Percentiles rank a stretch among this genome's conserved stretches.
These are phyloP conservation scores for Pseudonaja textilis DNA, from an alignment of 2,113 vertebrate genomes.

Conservation along the genomic window DNA sequence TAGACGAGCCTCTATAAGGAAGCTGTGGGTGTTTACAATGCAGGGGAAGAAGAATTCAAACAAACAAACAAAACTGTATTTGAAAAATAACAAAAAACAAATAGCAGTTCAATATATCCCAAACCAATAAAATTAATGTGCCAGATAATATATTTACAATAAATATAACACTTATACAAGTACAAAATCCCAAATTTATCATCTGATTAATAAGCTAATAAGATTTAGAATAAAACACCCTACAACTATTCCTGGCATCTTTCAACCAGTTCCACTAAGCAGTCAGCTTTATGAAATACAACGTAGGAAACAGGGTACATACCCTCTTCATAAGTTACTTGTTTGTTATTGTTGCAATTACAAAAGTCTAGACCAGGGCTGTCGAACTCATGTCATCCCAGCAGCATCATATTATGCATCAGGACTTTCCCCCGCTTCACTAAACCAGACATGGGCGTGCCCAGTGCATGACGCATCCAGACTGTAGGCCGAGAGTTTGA, in stretches of 20 bases:
- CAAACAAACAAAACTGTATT: background rate
- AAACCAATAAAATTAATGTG: background rate
- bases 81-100: background rate
- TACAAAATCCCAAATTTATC: background rate
- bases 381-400: too few species aligned
- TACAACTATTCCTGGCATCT: background rate
- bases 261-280: background rate
- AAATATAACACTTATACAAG: background rate
- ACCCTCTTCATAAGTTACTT: background rate
- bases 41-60: background rate
- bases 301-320: background rate
- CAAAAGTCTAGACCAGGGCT: background rate
- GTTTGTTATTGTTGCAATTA: background rate
- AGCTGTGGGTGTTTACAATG: background rate
- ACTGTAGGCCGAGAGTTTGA: too few species aligned
- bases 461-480: too few species aligned
- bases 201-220: background rate
- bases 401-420: too few species aligned
- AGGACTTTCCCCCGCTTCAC: too few species aligned
- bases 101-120: background rate
- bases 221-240: background rate
- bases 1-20: background rate
- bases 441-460: too few species aligned
- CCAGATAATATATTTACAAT: background rate
- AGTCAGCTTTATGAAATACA: background rate